Evolutionary conservation across 2,797 vertebrate genomes (phyloP).

Genomic region (Melanogrammus aeglefinus): DNA sequence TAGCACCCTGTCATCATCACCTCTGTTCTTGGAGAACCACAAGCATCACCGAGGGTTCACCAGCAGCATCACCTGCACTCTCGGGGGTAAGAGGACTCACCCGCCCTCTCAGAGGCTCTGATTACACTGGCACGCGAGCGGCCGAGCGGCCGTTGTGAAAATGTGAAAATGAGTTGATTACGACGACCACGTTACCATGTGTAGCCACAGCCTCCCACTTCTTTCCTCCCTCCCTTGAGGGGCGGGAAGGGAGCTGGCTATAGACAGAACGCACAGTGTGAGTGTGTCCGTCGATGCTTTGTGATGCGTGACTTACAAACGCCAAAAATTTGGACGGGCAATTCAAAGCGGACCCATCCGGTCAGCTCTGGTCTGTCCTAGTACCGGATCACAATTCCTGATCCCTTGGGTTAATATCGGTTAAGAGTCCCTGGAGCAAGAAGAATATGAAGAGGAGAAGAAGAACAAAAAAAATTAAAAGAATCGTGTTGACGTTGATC

Average conservation of each 20-base stretch:
- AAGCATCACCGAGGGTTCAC: conserved; percentile 49
- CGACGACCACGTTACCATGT: neutral
- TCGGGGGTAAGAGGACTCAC: conserved; percentile 38
- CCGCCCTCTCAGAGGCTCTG: conserved; percentile 38
- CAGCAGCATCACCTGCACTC: conserved; percentile 40
- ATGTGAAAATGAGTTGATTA: neutral
- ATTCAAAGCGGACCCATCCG: too few species aligned
- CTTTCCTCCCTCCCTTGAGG: neutral
- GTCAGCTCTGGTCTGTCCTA: neutral
- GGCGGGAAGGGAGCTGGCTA: neutral
- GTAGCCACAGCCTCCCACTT: too few species aligned
- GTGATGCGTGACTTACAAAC: neutral
- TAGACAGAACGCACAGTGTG: too few species aligned
- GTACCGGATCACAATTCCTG: neutral
- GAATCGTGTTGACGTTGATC: neutral
- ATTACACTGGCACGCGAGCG: conserved; percentile 29
- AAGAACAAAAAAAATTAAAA: neutral
- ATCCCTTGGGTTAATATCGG: neutral
- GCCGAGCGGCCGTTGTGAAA: neutral
- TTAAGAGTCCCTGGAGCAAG: neutral
- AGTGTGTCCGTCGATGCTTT: too few species aligned
- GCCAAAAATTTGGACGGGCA: too few species aligned
- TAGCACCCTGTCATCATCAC: conserved; percentile 58
- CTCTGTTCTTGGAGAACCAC: conserved; percentile 52
- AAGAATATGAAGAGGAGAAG: neutral